Base-by-base conservation (phyloP, 2,113 vertebrate species). In the Penelope pileata region DNA sequence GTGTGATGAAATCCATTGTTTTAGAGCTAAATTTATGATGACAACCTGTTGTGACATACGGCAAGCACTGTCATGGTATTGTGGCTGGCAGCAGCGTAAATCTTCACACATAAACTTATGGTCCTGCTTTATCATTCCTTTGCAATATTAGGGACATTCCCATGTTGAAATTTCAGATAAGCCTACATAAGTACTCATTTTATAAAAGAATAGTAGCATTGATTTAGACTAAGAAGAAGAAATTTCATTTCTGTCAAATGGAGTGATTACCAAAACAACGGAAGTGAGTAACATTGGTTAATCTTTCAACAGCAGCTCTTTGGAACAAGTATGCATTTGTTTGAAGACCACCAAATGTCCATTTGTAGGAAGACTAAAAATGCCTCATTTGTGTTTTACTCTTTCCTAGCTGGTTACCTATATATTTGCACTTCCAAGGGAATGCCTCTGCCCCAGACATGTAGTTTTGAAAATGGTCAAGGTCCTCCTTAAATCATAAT, bases 331-430 rank as follows among this genome's bases (percentile, higher is more conserved):
- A 45, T 5, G 0, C n/a, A 69, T 90, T 96, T 88, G 68, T 85
- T 67, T 95, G 40, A 92, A 90, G 83, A 95, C 92, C 78, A 93
- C 60, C 87, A 90, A 90, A 94, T 95, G 91, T 78, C 53, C 40
- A 36, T 54, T 93, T 89, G 74, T 64, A 95, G 84, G 23, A 14
- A 6, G 36, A 29, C 21, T 43, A 62, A 77, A 54, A 87, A 74
- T 26, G 9, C 23, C 50, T 11, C 19, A 27, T 67, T 58, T 83
- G 24, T 62, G 26, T 67, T 93, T 53, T 36, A 53, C 18, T 40
- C 19, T 84, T 90, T 90, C 70, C 34, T 69, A 64, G n/a, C 58
- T 91, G 56, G 29, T 75, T 63, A 91, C 67, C 51, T 75, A 68
- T 68, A 83, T 72, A 85, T 90, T 83, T 86, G 23, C 27, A 67